Evolutionary conservation across 2,888 invertebrate genomes (phyloP), one percentile per base, ranked within the genome.

Genomic region (Autographa gamma): DNA sequence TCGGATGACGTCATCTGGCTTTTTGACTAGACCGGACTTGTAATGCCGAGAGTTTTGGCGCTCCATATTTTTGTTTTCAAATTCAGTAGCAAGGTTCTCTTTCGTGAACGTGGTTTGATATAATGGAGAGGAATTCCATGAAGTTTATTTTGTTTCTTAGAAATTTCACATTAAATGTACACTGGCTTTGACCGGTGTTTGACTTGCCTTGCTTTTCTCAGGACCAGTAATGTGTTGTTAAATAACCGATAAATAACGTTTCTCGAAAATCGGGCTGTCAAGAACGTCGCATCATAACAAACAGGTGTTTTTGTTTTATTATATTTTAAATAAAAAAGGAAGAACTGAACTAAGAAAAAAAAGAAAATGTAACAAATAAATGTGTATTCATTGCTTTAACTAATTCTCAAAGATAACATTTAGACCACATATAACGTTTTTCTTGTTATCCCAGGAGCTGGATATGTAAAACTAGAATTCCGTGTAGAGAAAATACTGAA

Each of bases 1-100:
- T 58, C 69, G 54, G 56, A 66, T 79, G 73, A 79, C 73, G 80
- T 80, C 80, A 74, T 82, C 69, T 52, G 63, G 61, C 52, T 31
- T 25, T 54, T 56, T 54, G 31, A 56, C 54, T 25, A 56, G 54
- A 25, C 54, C 25, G 54, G 54, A 56, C 54, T 56, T 56, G 13
- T 56, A 25, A 56, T 56, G 25, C 25, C 9, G 19, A 25, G 19
- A 19, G 54, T 56, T 56, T 48, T 56, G 54, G 5, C 19, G 19
- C 54, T 25, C 54, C 25, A 25, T 56, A 19, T 56, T 56, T 54
- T 3, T 38, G 38, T 56, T 56, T 56, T 19, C 1, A 4, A 56
- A 56, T 56, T 19, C 13, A 25, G 54, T 56, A 11, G 2, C 25
- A 13, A 56, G 54, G 11, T 25, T 54, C 9, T 19, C 13, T 54